Evolutionary conservation across 1,140 invertebrate species (phyloP).

Genomic region (Parasteatoda tepidariorum): DNA sequence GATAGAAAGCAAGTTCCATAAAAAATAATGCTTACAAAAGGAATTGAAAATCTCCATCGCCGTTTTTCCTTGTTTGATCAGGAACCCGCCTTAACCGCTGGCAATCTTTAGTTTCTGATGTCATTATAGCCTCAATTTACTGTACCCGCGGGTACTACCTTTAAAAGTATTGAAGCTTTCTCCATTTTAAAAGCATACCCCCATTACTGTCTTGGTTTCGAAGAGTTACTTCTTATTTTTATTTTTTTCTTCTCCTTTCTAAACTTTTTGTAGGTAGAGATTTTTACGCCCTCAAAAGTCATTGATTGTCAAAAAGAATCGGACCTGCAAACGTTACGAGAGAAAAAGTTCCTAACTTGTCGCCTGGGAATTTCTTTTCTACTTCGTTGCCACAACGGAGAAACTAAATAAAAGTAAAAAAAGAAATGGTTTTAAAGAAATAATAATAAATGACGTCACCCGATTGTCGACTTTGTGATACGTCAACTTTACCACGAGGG

Average conservation of each 20-base stretch:
- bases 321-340: not conserved
- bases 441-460: not conserved
- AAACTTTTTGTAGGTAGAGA: not conserved
- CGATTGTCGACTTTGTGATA: not conserved
- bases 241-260: too few species aligned
- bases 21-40: too few species aligned
- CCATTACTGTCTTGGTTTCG: not conserved
- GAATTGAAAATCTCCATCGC: too few species aligned
- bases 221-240: not conserved
- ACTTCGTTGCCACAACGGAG: not conserved
- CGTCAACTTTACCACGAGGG: not conserved
- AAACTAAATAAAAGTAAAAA: not conserved
- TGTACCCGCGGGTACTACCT: not conserved
- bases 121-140: slow-evolving; percentile 40
- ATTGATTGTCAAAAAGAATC: slow-evolving; percentile 11
- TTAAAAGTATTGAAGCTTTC: not conserved
- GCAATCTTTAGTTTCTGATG: too few species aligned
- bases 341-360: slow-evolving; percentile 14
- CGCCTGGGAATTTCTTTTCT: not conserved
- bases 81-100: too few species aligned
- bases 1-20: too few species aligned
- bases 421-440: too few species aligned
- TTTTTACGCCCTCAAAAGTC: not conserved
- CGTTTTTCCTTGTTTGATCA: too few species aligned
- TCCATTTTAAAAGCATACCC: not conserved